Conservation (phyloP, 2,797 vertebrate species). For the Rhinogobio ventralis region DNA sequence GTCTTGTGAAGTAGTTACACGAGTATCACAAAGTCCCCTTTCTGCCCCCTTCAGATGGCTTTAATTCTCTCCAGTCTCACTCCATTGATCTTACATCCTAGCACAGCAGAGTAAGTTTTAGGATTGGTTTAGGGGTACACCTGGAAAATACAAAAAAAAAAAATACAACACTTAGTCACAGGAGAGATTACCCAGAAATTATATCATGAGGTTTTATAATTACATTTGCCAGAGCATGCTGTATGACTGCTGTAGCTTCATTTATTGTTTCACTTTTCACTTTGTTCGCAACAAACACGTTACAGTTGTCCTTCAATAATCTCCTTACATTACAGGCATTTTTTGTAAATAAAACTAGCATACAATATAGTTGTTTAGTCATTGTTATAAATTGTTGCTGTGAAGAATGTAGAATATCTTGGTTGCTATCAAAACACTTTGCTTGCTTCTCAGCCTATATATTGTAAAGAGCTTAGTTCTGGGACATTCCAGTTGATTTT, state of each 20-base stretch:
- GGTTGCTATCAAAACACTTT: constrained; percentile 23
- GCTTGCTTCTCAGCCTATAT: constrained; percentile 29
- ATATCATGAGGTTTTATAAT: background rate
- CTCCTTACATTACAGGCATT: background rate
- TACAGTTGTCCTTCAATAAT: background rate
- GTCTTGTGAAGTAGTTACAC: constrained; percentile 36
- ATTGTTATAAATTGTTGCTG: background rate
- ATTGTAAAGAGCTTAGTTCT: constrained; percentile 52
- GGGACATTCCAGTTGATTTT: constrained; percentile 49
- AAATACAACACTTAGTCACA: constrained; percentile 49
- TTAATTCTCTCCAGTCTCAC: constrained; percentile 50
- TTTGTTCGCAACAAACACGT: background rate
- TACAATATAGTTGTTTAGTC: background rate
- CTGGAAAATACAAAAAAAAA: constrained; percentile 50
- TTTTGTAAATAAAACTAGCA: background rate
- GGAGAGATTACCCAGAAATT: constrained; percentile 5
- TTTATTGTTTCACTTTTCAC: background rate
- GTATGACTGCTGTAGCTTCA: background rate
- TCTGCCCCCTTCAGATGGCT: constrained; percentile 10
- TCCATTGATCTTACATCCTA: constrained; percentile 69
- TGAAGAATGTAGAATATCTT: constrained; percentile 6
- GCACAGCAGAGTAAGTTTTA: constrained; percentile 60
- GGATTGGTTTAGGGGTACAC: constrained; percentile 65
- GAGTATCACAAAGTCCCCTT: constrained; percentile 18
- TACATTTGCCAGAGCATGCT: constrained; percentile 3